Evolutionary conservation across 2,797 vertebrate species (phyloP).

Genomic region (Luscinia megarhynchos): DNA sequence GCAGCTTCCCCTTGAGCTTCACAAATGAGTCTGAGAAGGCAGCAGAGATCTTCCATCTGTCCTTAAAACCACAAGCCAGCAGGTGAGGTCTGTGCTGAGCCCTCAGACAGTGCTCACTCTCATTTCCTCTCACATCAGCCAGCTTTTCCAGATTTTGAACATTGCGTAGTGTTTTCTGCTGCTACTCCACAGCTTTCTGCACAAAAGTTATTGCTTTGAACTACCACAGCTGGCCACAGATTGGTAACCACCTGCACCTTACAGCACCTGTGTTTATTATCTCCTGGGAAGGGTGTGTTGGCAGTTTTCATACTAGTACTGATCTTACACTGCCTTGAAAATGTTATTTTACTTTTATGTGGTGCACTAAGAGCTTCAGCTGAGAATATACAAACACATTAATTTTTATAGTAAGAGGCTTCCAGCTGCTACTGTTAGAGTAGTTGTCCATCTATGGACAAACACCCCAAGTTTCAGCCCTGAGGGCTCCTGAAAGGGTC

Average conservation of each 20-base stretch:
- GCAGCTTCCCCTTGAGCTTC: background rate
- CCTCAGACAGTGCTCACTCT: background rate
- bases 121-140: background rate
- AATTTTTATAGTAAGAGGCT: background rate
- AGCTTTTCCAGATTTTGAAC: background rate
- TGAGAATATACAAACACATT: background rate
- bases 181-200: background rate
- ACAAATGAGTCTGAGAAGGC: background rate
- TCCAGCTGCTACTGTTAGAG: background rate
- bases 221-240: background rate
- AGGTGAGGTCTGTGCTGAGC: background rate
- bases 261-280: background rate
- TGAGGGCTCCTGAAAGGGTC: background rate
- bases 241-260: background rate
- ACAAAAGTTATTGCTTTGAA: background rate
- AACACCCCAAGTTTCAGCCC: background rate
- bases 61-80: background rate
- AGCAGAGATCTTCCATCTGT: background rate
- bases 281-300: background rate
- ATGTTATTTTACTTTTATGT: background rate
- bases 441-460: background rate
- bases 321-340: background rate
- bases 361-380: background rate
- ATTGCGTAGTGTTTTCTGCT: accelerated
- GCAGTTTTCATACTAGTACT: background rate